Percentiles rank a stretch among this genome's conserved stretches.
Conservation (phyloP, 2,888 invertebrate genomes). For the Lymantria monacha region DNA sequence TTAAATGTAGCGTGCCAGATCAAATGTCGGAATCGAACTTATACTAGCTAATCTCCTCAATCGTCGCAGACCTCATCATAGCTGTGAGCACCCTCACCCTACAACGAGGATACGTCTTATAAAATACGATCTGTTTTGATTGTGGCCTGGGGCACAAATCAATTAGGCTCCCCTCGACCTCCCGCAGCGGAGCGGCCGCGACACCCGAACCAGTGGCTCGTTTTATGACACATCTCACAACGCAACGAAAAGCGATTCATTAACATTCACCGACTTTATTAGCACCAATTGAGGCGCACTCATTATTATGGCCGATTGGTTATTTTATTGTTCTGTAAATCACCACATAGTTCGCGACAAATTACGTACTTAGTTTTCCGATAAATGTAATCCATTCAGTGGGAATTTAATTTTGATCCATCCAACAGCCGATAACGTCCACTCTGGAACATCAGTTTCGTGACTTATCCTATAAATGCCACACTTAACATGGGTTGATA, state of each 20-base stretch:
- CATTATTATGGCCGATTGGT: slow-evolving; percentile 50
- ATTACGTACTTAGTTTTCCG: slow-evolving; percentile 13
- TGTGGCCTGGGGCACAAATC: slow-evolving; percentile 83
- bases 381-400: slow-evolving; percentile 2
- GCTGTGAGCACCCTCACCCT: slow-evolving; percentile 63
- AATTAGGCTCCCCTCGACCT: slow-evolving; percentile 74
- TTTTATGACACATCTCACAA: slow-evolving; percentile 80
- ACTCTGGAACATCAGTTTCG: no score
- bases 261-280: slow-evolving; percentile 79
- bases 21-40: slow-evolving; percentile 47
- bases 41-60: slow-evolving; percentile 18
- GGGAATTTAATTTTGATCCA: not conserved
- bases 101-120: slow-evolving; percentile 74
- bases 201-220: slow-evolving; percentile 80
- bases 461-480: no score
- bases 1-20: not conserved
- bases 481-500: no score
- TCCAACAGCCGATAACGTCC: no score
- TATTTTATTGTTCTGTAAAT: slow-evolving; percentile 38
- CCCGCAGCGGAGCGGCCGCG: slow-evolving; percentile 62
- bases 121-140: slow-evolving; percentile 84
- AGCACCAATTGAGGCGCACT: slow-evolving; percentile 62
- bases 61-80: slow-evolving; percentile 17
- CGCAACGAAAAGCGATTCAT: slow-evolving; percentile 69
- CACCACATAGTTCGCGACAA: slow-evolving; percentile 22